Evolutionary conservation across 2,113 vertebrate genomes (phyloP).

Genomic region (Rafetus swinhoei): DNA sequence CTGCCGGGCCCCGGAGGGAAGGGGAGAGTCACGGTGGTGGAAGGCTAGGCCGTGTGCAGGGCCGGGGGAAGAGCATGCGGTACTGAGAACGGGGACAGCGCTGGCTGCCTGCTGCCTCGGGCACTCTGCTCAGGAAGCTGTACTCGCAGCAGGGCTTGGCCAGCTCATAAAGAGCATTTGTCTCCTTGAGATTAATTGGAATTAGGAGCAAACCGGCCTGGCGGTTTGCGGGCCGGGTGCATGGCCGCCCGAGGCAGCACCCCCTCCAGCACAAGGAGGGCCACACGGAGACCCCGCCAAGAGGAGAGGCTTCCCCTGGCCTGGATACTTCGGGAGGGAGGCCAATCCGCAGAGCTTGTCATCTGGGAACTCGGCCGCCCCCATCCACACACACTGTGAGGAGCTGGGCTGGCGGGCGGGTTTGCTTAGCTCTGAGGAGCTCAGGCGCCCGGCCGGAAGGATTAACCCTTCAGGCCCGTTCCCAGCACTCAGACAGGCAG

Average conservation of each 20-base stretch:
- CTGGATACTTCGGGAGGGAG: neutral
- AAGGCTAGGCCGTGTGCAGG: too few relatives aligned
- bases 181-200: neutral
- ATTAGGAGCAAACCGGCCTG: neutral
- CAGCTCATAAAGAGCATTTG: neutral
- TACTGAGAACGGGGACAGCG: too few relatives aligned
- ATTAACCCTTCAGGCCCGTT: neutral
- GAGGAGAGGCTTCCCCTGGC: neutral
- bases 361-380: too few relatives aligned
- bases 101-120: neutral
- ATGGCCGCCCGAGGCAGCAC: too few relatives aligned
- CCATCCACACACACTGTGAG: too few relatives aligned
- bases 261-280: too few relatives aligned
- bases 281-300: neutral
- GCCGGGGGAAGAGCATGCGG: neutral
- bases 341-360: too few relatives aligned
- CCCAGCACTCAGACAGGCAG: too few relatives aligned
- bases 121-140: neutral
- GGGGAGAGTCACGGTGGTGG: too few relatives aligned
- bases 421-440: neutral
- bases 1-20: too few relatives aligned
- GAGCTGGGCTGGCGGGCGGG: neutral
- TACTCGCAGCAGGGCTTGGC: neutral
- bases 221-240: rapidly evolving
- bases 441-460: neutral